These are phyloP conservation scores for Elephas maximus DNA, from an alignment of 2,113 vertebrate species.

Conservation along the genomic window DNA sequence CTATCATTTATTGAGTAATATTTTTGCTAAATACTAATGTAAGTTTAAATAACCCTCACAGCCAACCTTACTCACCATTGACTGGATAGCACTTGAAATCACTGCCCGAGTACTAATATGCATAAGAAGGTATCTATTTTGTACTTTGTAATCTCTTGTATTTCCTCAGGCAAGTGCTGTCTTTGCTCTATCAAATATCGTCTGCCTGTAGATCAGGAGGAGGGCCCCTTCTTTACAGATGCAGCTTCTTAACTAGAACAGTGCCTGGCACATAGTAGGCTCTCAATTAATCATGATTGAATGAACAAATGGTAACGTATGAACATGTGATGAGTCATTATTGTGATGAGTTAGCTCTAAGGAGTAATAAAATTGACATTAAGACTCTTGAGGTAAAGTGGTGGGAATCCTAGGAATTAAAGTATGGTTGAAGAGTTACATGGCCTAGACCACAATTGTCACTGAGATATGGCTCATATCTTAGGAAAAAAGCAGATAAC, in stretches of 20 bases:
- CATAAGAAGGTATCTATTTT: background rate
- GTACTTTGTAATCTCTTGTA: background rate
- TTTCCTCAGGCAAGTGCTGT: background rate
- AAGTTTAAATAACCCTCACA: background rate
- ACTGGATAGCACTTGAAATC: background rate
- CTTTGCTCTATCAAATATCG: background rate
- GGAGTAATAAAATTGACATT: background rate
- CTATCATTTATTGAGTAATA: background rate
- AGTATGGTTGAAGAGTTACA: background rate
- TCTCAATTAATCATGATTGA: background rate
- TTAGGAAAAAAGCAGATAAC: background rate
- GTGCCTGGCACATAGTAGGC: background rate
- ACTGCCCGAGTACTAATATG: background rate
- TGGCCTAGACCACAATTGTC: background rate
- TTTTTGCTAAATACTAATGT: background rate
- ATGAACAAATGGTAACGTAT: background rate
- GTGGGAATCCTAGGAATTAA: background rate
- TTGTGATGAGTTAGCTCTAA: background rate
- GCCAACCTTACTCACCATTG: background rate
- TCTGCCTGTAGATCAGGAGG: background rate
- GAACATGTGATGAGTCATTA: background rate
- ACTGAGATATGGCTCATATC: background rate
- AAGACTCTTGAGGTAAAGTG: background rate
- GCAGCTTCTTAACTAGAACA: background rate
- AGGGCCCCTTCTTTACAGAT: background rate